These are phyloP conservation scores for Platycheirus rosarum DNA, from an alignment of 2,888 invertebrate species.

Conservation along the genomic window DNA sequence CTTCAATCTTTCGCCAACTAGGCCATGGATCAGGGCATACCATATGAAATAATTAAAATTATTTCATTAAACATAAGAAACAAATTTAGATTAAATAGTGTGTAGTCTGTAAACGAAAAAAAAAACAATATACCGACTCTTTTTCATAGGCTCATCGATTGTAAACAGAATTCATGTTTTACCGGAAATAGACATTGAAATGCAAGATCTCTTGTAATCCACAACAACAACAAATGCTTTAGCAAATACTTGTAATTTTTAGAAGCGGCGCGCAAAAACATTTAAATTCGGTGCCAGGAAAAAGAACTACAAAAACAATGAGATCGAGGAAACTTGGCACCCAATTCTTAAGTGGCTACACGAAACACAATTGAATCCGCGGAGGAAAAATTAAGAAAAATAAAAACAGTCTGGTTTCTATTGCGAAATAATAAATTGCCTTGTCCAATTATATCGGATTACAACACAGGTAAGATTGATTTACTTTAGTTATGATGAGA, in stretches of 20 bases:
- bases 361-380: constrained; percentile 51
- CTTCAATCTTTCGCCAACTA: constrained; percentile 73
- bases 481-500: constrained; percentile 94
- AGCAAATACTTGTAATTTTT: constrained; percentile 40
- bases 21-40: constrained; percentile 73
- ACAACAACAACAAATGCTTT: constrained; percentile 74
- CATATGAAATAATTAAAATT: constrained; percentile 55
- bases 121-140: constrained; percentile 10
- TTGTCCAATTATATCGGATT: constrained; percentile 60
- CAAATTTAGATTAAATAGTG: constrained; percentile 60
- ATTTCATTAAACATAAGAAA: constrained; percentile 54
- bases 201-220: constrained; percentile 64
- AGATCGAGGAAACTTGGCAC: constrained; percentile 65
- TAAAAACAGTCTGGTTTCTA: constrained; percentile 25
- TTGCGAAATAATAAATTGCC: constrained; percentile 60
- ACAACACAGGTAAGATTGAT: constrained; percentile 75
- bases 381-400: constrained; percentile 34
- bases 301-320: constrained; percentile 54
- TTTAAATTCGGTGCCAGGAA: constrained; percentile 59
- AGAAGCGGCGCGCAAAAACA: constrained; percentile 61
- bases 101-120: constrained; percentile 71
- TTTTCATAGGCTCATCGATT: constrained; percentile 48
- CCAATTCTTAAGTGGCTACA: constrained; percentile 36
- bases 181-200: constrained; percentile 70
- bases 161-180: constrained; percentile 57